A percentile compares a stretch with the other conserved stretches of the same genome.
Evolutionary conservation across 2,113 vertebrate species (phyloP).

Genomic region (Crotalus helleri): DNA sequence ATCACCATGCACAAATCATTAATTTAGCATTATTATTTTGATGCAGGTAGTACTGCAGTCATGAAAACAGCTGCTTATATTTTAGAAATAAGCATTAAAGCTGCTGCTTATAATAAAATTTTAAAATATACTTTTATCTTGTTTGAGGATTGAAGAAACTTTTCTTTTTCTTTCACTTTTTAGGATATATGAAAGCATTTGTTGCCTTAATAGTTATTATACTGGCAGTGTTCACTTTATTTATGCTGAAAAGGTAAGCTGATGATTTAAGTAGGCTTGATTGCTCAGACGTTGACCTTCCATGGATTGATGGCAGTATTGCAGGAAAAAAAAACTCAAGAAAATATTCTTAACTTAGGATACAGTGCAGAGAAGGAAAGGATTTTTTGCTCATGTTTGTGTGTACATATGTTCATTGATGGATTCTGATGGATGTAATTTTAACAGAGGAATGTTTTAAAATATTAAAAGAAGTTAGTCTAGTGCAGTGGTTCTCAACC

Average conservation of each 20-base stretch:
- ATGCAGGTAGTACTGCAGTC: neutral
- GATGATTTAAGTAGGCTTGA: neutral
- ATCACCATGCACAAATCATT: neutral
- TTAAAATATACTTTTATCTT: neutral
- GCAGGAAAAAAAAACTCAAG: neutral
- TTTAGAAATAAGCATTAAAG: neutral
- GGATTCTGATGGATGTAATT: neutral
- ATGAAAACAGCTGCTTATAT: neutral
- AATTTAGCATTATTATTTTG: neutral
- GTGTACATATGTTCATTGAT: neutral
- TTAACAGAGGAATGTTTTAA: neutral
- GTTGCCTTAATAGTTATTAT: constrained; percentile 52
- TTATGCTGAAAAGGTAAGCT: constrained; percentile 4
- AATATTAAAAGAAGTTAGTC: neutral
- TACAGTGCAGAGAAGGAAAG: neutral
- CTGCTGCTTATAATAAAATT: constrained; percentile 2
- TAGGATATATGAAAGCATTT: constrained; percentile 47
- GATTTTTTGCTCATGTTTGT: neutral
- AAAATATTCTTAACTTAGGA: neutral
- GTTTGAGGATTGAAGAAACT: neutral
- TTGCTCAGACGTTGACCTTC: neutral
- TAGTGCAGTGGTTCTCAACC: neutral
- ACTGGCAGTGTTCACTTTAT: constrained; percentile 1
- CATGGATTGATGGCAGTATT: neutral
- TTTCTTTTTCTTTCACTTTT: constrained; percentile 39